Percentiles rank a stretch among this genome's conserved stretches.
These are phyloP conservation scores for Lasioglossum villosulum DNA, from an alignment of 2,888 invertebrate genomes.

Conservation along the genomic window DNA sequence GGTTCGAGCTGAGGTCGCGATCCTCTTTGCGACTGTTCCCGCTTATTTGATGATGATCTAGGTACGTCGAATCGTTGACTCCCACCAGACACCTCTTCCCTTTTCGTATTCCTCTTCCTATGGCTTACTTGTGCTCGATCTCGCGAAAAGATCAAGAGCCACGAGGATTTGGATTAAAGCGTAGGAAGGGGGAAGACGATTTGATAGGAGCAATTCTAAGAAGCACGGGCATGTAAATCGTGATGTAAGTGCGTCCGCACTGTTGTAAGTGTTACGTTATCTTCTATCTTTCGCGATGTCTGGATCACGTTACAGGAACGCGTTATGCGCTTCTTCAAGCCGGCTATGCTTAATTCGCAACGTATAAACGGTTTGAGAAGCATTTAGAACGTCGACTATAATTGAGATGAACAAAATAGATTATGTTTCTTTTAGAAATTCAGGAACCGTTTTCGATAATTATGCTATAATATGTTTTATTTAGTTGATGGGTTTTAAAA, in stretches of 20 bases:
- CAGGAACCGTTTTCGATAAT: neutral
- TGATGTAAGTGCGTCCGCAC: slow-evolving; percentile 61
- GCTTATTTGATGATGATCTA: slow-evolving; percentile 49
- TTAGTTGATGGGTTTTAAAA: neutral
- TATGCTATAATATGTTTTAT: neutral
- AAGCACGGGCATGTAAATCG: slow-evolving; percentile 60
- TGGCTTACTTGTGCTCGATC: slow-evolving; percentile 42
- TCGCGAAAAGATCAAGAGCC: slow-evolving; percentile 47
- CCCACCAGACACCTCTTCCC: slow-evolving; percentile 59
- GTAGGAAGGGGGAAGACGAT: slow-evolving; percentile 44
- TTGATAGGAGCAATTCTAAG: slow-evolving; percentile 68
- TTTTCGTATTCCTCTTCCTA: slow-evolving; percentile 61
- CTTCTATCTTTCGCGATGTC: slow-evolving; percentile 52
- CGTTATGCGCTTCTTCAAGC: slow-evolving; percentile 15
- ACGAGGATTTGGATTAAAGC: slow-evolving; percentile 43
- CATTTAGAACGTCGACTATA: neutral
- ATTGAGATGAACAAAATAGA: neutral
- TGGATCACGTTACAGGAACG: slow-evolving; percentile 62
- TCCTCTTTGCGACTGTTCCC: slow-evolving; percentile 72
- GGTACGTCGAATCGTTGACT: slow-evolving; percentile 48
- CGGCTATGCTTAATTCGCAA: neutral
- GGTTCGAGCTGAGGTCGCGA: slow-evolving; percentile 68
- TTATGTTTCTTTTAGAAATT: neutral
- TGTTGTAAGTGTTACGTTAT: slow-evolving; percentile 61
- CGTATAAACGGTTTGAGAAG: neutral